Evolutionary conservation across 1,140 invertebrate species (phyloP).

Genomic region (Drosophila sp.): DNA sequence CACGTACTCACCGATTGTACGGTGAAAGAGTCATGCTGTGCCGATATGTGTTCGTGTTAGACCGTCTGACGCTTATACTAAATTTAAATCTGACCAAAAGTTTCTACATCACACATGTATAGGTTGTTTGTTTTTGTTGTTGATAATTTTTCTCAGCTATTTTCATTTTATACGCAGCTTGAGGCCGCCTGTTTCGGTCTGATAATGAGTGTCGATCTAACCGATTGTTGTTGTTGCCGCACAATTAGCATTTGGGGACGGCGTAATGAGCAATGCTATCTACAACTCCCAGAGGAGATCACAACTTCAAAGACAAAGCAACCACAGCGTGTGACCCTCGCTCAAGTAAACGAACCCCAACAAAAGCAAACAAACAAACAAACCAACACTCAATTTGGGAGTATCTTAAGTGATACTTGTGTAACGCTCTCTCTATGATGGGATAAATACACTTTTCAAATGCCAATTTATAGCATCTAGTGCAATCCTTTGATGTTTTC

Average conservation of each 20-base stretch:
- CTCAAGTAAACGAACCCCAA: conserved; percentile 23
- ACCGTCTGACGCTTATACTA: conserved; percentile 69
- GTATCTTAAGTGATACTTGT: conserved; percentile 39
- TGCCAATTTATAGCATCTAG: conserved; percentile 32
- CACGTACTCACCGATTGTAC: conserved; percentile 1
- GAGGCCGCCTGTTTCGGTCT: conserved; percentile 55
- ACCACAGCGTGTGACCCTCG: conserved; percentile 66
- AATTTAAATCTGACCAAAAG: conserved; percentile 62
- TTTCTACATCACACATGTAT: conserved; percentile 24
- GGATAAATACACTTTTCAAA: conserved; percentile 6
- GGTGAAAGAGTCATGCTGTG: conserved; percentile 55
- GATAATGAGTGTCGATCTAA: conserved; percentile 70
- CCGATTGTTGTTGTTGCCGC: conserved; percentile 59
- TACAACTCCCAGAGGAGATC: conserved; percentile 49
- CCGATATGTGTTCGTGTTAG: conserved; percentile 48
- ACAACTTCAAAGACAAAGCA: conserved; percentile 66
- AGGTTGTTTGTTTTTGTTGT: conserved; percentile 60
- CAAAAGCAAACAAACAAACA: conserved; percentile 52
- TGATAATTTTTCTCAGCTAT: conserved; percentile 77
- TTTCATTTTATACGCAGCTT: conserved; percentile 71
- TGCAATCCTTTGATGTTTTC: conserved; percentile 59
- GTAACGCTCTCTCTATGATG: conserved; percentile 32
- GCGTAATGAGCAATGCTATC: conserved; percentile 64
- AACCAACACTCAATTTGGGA: conserved; percentile 30
- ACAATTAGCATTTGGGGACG: conserved; percentile 54